Percentiles rank a stretch among this genome's conserved stretches.
phyloP scores from a whole-genome alignment of 2,797 vertebrate species.

The Neostethus bicornis region DNA sequence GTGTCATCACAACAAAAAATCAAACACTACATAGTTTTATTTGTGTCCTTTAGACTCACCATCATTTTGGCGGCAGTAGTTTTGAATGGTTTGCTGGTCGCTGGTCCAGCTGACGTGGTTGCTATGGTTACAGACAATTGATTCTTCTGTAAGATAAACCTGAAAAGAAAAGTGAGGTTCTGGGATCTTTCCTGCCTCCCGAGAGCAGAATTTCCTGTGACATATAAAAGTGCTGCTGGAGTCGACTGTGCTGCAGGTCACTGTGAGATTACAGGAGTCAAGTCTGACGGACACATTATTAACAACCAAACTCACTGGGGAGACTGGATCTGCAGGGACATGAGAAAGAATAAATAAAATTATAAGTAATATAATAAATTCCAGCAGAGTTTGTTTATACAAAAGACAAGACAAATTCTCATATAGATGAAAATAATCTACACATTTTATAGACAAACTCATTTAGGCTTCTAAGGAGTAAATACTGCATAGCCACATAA shows the following conservation, averaged over 20 bases:
- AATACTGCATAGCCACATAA: too few relatives aligned
- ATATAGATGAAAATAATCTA: too few relatives aligned
- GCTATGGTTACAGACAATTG: too few relatives aligned
- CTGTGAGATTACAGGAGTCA: neutral
- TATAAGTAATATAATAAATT: neutral
- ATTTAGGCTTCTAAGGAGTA: too few relatives aligned
- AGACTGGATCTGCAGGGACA: slow-evolving; percentile 31
- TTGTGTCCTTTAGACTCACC: too few relatives aligned
- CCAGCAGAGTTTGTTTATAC: neutral
- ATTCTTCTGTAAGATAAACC: neutral
- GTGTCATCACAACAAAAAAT: too few relatives aligned
- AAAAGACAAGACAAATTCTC: too few relatives aligned
- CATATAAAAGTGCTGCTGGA: slow-evolving; percentile 5
- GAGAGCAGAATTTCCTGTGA: neutral
- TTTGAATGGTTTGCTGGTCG: too few relatives aligned
- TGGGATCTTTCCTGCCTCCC: slow-evolving; percentile 12
- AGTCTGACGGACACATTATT: neutral
- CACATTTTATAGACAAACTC: too few relatives aligned
- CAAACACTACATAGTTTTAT: too few relatives aligned
- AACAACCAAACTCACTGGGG: slow-evolving; percentile 7
- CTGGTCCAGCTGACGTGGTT: too few relatives aligned
- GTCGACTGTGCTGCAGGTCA: slow-evolving; percentile 1
- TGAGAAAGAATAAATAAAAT: neutral
- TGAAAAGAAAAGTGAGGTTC: neutral
- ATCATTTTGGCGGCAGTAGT: too few relatives aligned